These are phyloP conservation scores for Sebastes miniatus DNA, from an alignment of 2,797 vertebrate genomes.

Conservation along the genomic window DNA sequence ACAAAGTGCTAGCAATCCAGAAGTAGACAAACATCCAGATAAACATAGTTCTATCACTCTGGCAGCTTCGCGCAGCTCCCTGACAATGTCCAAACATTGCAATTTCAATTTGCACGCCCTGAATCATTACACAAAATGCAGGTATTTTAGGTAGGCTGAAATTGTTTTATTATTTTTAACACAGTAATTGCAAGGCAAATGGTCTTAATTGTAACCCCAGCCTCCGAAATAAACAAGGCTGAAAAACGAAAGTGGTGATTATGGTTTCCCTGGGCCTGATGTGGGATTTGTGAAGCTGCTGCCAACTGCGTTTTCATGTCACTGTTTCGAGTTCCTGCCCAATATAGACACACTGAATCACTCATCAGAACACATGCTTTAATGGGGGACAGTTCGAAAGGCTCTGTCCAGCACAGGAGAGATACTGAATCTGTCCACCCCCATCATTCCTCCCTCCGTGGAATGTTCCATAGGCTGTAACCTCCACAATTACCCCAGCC, in stretches of 20 bases:
- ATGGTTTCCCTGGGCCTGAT: slow-evolving; percentile 85
- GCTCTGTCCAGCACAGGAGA: slow-evolving; percentile 64
- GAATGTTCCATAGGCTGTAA: slow-evolving; percentile 73
- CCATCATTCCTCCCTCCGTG: slow-evolving; percentile 62
- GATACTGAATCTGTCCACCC: slow-evolving; percentile 58
- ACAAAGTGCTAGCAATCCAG: slow-evolving; percentile 69
- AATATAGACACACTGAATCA: slow-evolving; percentile 82
- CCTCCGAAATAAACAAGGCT: slow-evolving; percentile 87
- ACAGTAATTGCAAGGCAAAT: slow-evolving; percentile 87
- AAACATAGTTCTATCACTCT: slow-evolving; percentile 73
- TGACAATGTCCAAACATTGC: slow-evolving; percentile 79
- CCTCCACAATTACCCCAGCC: slow-evolving; percentile 71
- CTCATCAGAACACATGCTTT: slow-evolving; percentile 80
- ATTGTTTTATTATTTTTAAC: slow-evolving; percentile 89
- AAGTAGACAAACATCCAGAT: slow-evolving; percentile 71
- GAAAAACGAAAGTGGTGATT: slow-evolving; percentile 84
- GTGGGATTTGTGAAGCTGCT: slow-evolving; percentile 84
- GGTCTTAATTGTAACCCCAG: slow-evolving; percentile 86
- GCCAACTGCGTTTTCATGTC: slow-evolving; percentile 85
- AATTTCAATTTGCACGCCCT: slow-evolving; percentile 82
- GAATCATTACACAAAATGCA: slow-evolving; percentile 78
- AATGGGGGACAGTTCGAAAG: slow-evolving; percentile 72
- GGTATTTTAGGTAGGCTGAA: slow-evolving; percentile 80
- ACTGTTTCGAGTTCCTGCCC: slow-evolving; percentile 79
- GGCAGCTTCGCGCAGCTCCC: slow-evolving; percentile 66